These are phyloP conservation scores for Caenorhabditis becei DNA, from an alignment of 2,888 invertebrate species.

Conservation along the genomic window DNA sequence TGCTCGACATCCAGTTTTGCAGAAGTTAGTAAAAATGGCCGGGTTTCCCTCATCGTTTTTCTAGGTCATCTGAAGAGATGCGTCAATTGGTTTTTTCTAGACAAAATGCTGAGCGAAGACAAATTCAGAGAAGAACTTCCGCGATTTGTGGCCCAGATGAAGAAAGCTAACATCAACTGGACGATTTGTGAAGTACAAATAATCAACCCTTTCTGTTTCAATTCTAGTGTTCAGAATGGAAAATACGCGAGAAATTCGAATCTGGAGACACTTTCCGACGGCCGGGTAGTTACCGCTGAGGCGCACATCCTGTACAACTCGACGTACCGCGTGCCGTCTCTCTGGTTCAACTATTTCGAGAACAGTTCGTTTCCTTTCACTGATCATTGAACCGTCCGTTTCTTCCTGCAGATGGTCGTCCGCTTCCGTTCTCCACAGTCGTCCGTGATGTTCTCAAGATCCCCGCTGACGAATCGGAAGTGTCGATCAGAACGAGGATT, in stretches of 20 bases:
- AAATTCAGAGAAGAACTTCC: slow-evolving; percentile 32
- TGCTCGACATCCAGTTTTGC: background rate
- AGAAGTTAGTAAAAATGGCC: too few species aligned
- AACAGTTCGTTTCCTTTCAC: slow-evolving; percentile 53
- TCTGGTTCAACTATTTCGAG: slow-evolving; percentile 77
- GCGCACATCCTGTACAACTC: slow-evolving; percentile 70
- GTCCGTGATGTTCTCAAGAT: slow-evolving; percentile 37
- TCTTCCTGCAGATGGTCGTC: slow-evolving; percentile 44
- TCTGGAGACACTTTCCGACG: slow-evolving; percentile 23
- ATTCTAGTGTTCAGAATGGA: slow-evolving; percentile 21
- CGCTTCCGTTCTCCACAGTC: slow-evolving; percentile 22
- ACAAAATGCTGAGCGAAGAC: slow-evolving; percentile 29
- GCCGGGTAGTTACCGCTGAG: slow-evolving; percentile 23
- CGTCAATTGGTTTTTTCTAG: background rate
- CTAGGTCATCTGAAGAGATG: slow-evolving; percentile 1
- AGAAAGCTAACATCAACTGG: slow-evolving; percentile 20
- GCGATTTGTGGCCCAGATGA: slow-evolving; percentile 28
- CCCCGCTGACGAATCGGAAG: slow-evolving; percentile 17
- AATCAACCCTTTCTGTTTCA: background rate
- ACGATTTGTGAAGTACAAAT: slow-evolving; percentile 21
- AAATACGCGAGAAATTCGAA: slow-evolving; percentile 24
- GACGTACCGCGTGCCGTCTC: slow-evolving; percentile 71
- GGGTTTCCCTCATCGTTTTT: background rate
- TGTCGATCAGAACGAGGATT: slow-evolving; percentile 21
- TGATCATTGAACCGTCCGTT: background rate